These are phyloP conservation scores for Lydus trimaculatus DNA, from an alignment of 2,888 invertebrate genomes.

Conservation along the genomic window DNA sequence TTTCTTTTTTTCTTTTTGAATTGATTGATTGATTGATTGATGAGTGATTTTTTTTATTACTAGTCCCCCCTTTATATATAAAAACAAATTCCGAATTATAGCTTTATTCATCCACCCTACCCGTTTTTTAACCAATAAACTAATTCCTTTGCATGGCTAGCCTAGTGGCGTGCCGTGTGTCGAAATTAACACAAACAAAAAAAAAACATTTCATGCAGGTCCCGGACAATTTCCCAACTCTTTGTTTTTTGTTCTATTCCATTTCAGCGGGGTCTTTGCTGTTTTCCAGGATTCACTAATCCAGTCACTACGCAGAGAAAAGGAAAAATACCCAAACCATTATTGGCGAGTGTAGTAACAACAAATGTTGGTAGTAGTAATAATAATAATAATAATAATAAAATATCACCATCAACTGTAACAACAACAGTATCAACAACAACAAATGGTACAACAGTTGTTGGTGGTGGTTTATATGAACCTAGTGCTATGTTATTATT, in stretches of 20 bases:
- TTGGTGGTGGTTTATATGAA: conserved; percentile 54
- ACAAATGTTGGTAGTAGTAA: conserved; percentile 51
- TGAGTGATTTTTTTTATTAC: not conserved
- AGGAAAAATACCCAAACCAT: conserved; percentile 78
- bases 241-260: conserved; percentile 64
- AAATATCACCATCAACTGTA: not conserved
- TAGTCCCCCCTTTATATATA: too few relatives aligned
- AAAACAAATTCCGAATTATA: conserved; percentile 23
- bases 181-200: conserved; percentile 50
- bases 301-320: conserved; percentile 77
- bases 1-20: conserved; percentile 14
- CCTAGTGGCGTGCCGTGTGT: conserved; percentile 63
- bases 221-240: conserved; percentile 60
- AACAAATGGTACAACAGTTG: conserved; percentile 44
- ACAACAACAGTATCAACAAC: conserved; percentile 36
- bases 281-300: conserved; percentile 85
- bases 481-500: conserved; percentile 75
- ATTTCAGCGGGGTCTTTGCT: conserved; percentile 84
- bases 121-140: conserved; percentile 21
- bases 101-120: conserved; percentile 17
- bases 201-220: conserved; percentile 54
- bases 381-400: too few relatives aligned
- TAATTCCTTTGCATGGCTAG: conserved; percentile 57
- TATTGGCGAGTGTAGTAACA: conserved; percentile 71
- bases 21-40: conserved; percentile 26